Conservation (phyloP, 2,797 vertebrate species). For the Neoniphon sammara region DNA sequence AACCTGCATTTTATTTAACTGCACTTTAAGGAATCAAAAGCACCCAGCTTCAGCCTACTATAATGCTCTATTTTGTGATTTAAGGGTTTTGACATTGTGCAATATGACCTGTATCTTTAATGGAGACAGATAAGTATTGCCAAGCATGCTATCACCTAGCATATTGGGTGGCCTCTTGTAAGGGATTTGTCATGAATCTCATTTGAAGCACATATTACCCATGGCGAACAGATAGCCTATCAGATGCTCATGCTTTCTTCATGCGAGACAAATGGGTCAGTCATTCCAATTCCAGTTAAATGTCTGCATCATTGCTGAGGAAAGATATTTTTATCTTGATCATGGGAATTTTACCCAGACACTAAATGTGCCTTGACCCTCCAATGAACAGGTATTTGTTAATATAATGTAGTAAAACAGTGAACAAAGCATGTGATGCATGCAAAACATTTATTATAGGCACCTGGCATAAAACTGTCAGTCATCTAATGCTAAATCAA, state of each 20-base stretch:
- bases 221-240: slow-evolving; percentile 48
- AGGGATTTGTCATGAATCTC: slow-evolving; percentile 75
- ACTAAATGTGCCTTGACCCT: background rate
- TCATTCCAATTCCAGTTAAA: slow-evolving; percentile 37
- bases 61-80: slow-evolving; percentile 60
- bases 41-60: slow-evolving; percentile 5
- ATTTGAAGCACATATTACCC: slow-evolving; percentile 64
- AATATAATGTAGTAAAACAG: background rate
- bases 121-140: slow-evolving; percentile 71
- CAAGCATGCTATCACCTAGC: slow-evolving; percentile 64
- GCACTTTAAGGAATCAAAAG: slow-evolving; percentile 5
- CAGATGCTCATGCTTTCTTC: slow-evolving; percentile 42
- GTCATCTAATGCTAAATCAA: no score
- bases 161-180: slow-evolving; percentile 69
- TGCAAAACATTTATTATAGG: no score
- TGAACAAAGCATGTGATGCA: background rate
- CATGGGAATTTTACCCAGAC: background rate
- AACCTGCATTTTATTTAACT: slow-evolving; percentile 7
- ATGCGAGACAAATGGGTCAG: slow-evolving; percentile 39
- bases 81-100: slow-evolving; percentile 71
- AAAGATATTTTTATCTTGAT: slow-evolving; percentile 29
- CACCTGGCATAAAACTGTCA: no score
- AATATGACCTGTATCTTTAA: slow-evolving; percentile 73
- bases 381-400: background rate
- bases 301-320: slow-evolving; percentile 3